Percentiles rank a stretch among this genome's conserved stretches.
These are phyloP conservation scores for Tragelaphus strepsiceros DNA, from an alignment of 2,113 vertebrate species.

Conservation along the genomic window DNA sequence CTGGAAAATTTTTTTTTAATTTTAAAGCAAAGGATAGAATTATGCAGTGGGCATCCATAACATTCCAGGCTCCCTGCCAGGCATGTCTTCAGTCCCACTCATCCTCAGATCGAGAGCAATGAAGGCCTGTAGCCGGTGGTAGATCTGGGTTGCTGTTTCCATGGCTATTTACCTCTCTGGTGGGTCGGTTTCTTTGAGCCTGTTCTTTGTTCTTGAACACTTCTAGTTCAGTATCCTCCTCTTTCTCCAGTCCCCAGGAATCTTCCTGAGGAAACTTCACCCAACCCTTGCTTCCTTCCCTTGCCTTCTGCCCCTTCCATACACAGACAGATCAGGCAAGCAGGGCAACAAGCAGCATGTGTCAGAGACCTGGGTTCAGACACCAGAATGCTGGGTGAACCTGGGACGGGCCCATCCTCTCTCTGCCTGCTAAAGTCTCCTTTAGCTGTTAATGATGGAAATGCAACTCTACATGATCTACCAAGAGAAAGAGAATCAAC, in stretches of 20 bases:
- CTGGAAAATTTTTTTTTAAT: not conserved
- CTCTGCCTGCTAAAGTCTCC: not conserved
- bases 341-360: not conserved
- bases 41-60: too few relatives aligned
- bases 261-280: not conserved
- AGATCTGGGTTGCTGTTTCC: constrained; percentile 70
- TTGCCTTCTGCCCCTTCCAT: not conserved
- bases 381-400: not conserved
- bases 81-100: not conserved
- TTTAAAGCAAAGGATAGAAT: not conserved
- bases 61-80: not conserved
- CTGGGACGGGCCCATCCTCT: too few relatives aligned
- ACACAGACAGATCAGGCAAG: not conserved
- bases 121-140: constrained; percentile 76
- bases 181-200: not conserved
- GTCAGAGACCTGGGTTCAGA: not conserved
- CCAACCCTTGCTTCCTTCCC: not conserved
- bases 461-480: not conserved
- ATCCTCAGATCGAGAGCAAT: constrained; percentile 55
- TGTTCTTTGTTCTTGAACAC: not conserved
- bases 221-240: not conserved
- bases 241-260: not conserved
- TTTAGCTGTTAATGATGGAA: not conserved
- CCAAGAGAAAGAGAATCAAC: not conserved
- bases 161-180: constrained; percentile 78